Base-by-base conservation (phyloP, 2,113 vertebrate genomes). In the Tenebrosternarchus preto region DNA sequence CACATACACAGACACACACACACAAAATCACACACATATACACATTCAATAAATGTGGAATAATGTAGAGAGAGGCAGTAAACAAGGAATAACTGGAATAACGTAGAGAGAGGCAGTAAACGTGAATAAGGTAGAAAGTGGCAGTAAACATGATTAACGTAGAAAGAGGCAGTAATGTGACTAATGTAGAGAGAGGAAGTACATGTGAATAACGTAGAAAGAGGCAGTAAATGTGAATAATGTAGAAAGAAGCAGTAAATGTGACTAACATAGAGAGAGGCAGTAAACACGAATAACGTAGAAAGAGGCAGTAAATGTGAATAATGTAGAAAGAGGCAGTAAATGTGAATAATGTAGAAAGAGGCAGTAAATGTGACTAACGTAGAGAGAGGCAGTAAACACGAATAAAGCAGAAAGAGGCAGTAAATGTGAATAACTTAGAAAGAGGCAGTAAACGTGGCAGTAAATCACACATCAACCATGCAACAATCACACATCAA, bases 271-370 rank as follows among this genome's bases (percentile, higher is more conserved):
- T 99, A 96, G 97, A 95, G 98, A 98, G 96, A 98, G 95, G 94
- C 94, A 94, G 97, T 98, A 96, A 98, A 92, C 94, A 94, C 94
- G 95, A 97, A 98, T 98, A 97, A 98, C 98, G 95, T 96, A 98
- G 95, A n/a, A n/a, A n/a, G n/a, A n/a, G n/a, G n/a, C n/a, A n/a
- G n/a, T n/a, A n/a, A n/a, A n/a, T 98, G 98, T 46, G 96, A 96
- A 98, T 98, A 98, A 97, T 98, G 97, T 99, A 96, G 97, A 95
- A 99, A 98, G 96, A 98, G 95, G 94, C 94, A 94, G 97, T 98
- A 96, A 98, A 92, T 94, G 94, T 94, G 94, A 97, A 96, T 96
- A 97, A 95, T 94, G 82, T 93, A 95, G 96, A 95, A 94, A 95
- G 95, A 93, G 90, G 92, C 95, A 93, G 93, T 92, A n/a, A 4